A percentile compares a stretch with the other conserved stretches of the same genome.
Conservation (phyloP, 2,888 invertebrate genomes). For the Eupithecia pulchellata region DNA sequence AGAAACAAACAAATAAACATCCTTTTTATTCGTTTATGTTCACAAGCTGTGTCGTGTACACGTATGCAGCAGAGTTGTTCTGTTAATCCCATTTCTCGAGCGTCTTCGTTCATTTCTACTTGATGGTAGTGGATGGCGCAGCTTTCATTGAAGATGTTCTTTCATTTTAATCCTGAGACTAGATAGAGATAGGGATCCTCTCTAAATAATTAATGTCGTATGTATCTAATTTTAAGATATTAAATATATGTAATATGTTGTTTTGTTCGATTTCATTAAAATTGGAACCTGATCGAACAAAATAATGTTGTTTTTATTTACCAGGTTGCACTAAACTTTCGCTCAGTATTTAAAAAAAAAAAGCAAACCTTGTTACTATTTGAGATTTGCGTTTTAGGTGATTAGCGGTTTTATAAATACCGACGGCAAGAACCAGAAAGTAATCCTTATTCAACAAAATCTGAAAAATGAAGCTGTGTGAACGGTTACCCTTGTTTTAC, state of each 20-base stretch:
- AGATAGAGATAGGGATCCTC: no score
- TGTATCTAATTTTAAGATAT: neutral
- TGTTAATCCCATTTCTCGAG: slow-evolving; percentile 1
- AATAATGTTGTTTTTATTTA: neutral
- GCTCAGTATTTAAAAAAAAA: neutral
- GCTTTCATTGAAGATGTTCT: neutral
- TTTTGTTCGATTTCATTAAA: neutral
- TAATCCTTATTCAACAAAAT: neutral
- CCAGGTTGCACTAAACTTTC: neutral
- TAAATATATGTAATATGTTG: neutral
- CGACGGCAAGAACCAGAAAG: neutral
- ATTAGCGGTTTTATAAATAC: neutral
- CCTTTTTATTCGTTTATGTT: slow-evolving; percentile 1
- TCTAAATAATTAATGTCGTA: neutral
- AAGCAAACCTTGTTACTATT: neutral
- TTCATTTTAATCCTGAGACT: neutral
- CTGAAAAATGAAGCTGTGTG: neutral
- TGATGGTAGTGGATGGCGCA: neutral
- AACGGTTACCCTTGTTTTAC: neutral
- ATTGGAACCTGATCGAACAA: neutral
- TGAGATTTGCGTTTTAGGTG: neutral
- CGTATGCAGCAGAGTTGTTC: neutral
- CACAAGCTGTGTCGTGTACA: neutral
- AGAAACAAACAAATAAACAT: neutral
- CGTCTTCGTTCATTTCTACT: neutral